Evolutionary conservation across 2,113 vertebrate species (phyloP).

Genomic region (Rana temporaria): DNA sequence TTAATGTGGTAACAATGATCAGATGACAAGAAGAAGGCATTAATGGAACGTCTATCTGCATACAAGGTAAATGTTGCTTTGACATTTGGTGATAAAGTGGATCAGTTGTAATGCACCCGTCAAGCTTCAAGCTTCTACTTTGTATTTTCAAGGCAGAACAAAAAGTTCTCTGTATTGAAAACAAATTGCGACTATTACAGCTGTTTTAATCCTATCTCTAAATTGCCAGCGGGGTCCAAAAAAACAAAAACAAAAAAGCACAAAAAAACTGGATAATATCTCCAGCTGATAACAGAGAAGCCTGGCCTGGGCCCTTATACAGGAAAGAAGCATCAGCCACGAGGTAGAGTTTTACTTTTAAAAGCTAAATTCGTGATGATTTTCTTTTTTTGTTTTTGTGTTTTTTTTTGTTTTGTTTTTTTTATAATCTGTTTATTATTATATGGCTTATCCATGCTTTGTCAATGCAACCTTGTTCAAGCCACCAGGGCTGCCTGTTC

Average conservation of each 20-base stretch:
- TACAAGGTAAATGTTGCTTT: slow-evolving; percentile 50
- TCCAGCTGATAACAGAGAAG: slow-evolving; percentile 71
- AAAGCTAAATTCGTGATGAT: neutral
- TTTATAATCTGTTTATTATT: slow-evolving; percentile 1
- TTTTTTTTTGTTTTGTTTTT: no score
- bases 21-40: slow-evolving; percentile 35
- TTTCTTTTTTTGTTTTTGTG: neutral
- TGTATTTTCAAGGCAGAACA: slow-evolving; percentile 32
- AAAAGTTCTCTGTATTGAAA: slow-evolving; percentile 58
- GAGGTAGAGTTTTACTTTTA: slow-evolving; percentile 74
- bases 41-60: slow-evolving; percentile 21
- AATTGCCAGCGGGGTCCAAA: slow-evolving; percentile 71
- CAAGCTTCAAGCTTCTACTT: slow-evolving; percentile 38
- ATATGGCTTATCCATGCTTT: no score
- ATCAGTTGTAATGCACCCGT: slow-evolving; percentile 22
- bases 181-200: slow-evolving; percentile 60
- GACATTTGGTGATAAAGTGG: slow-evolving; percentile 48
- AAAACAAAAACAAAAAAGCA: neutral
- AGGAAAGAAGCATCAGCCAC: slow-evolving; percentile 66
- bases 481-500: no score
- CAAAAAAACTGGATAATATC: slow-evolving; percentile 67
- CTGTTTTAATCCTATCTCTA: slow-evolving; percentile 72
- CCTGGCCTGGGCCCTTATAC: slow-evolving; percentile 66
- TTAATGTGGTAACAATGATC: slow-evolving; percentile 53
- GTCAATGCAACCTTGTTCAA: neutral